Conservation (phyloP, 2,888 invertebrate genomes). For the Lasioglossum leucozonium region DNA sequence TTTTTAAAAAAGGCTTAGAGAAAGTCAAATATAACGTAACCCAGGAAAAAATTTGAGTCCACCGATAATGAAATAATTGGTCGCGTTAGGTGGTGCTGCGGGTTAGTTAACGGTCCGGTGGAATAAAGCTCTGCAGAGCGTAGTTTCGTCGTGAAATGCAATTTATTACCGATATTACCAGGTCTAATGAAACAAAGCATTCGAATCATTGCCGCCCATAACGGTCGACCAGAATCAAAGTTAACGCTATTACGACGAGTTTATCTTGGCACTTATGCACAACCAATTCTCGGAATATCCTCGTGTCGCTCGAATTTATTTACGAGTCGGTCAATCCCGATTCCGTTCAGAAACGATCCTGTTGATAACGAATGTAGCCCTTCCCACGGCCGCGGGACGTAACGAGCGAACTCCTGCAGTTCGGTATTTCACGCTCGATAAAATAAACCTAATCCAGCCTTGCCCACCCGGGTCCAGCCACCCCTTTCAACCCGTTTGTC, state of each 20-base stretch:
- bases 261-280: not conserved
- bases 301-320: not conserved
- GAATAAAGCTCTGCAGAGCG: not conserved
- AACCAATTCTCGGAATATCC: not conserved
- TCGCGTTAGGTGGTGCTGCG: not conserved
- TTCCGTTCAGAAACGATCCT: not conserved
- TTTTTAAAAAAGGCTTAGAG: not conserved
- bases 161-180: not conserved
- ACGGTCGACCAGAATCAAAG: not conserved
- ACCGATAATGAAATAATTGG: not conserved
- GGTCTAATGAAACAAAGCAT: slow-evolving; percentile 9
- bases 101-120: not conserved
- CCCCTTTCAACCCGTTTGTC: not conserved
- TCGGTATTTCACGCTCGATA: slow-evolving; percentile 63
- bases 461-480: not conserved
- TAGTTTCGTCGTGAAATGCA: not conserved
- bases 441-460: slow-evolving; percentile 60
- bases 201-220: not conserved
- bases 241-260: not conserved
- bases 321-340: not conserved
- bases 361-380: slow-evolving; percentile 13
- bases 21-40: too few relatives aligned
- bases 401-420: slow-evolving; percentile 35
- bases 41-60: not conserved
- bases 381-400: slow-evolving; percentile 13